Percentiles rank a stretch among this genome's conserved stretches.
These are phyloP conservation scores for Tridacna crocea DNA, from an alignment of 2,888 invertebrate genomes.

Conservation along the genomic window DNA sequence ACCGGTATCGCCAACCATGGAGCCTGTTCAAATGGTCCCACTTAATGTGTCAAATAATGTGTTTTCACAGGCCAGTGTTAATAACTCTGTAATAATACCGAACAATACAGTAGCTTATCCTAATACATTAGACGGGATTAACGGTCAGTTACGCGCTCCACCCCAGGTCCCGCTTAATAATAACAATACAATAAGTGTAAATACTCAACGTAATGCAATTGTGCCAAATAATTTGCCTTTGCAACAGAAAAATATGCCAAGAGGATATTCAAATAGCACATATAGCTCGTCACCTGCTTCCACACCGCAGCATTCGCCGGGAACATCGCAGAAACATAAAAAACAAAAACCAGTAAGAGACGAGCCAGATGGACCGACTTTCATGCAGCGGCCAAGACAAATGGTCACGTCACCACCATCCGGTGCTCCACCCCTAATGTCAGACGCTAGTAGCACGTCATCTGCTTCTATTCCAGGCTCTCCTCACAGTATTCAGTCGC, in stretches of 20 bases:
- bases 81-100: slow-evolving; percentile 18
- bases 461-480: slow-evolving; percentile 66
- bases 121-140: slow-evolving; percentile 47
- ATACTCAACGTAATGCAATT: slow-evolving; percentile 31
- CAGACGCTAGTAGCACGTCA: slow-evolving; percentile 58
- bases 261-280: slow-evolving; percentile 11
- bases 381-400: slow-evolving; percentile 50
- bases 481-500: slow-evolving; percentile 48
- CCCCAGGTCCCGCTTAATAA: slow-evolving; percentile 35
- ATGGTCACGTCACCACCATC: slow-evolving; percentile 48
- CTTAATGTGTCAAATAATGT: slow-evolving; percentile 12
- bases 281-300: slow-evolving; percentile 29
- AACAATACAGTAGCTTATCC: slow-evolving; percentile 54
- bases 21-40: not conserved
- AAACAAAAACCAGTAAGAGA: slow-evolving; percentile 11
- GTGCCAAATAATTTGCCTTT: slow-evolving; percentile 47
- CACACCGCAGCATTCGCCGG: slow-evolving; percentile 51
- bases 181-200: slow-evolving; percentile 20
- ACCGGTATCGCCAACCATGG: not conserved
- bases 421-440: slow-evolving; percentile 29
- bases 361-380: slow-evolving; percentile 37
- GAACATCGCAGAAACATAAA: slow-evolving; percentile 29
- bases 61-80: slow-evolving; percentile 1
- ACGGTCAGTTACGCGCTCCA: slow-evolving; percentile 44
- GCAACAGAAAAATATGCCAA: slow-evolving; percentile 27